Percentiles rank a stretch among this genome's conserved stretches.
phyloP scores from a whole-genome alignment of 1,140 invertebrate genomes.

The Lethocerus indicus region DNA sequence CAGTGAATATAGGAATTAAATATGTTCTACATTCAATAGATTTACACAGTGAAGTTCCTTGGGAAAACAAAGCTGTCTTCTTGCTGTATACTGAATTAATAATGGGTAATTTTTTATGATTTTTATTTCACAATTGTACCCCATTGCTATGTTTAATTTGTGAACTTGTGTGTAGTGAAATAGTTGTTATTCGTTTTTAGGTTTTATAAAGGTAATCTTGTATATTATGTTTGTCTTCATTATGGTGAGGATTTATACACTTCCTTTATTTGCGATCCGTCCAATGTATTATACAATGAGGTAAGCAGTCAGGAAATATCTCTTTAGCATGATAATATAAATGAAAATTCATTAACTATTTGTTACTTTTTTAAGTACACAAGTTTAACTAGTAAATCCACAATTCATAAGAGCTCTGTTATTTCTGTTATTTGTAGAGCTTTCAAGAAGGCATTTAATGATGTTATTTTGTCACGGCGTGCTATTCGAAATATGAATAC shows the following conservation, averaged over 20 bases:
- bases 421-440: conserved; percentile 35
- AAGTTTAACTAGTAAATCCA: neutral
- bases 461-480: conserved; percentile 90
- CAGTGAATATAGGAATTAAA: conserved; percentile 87
- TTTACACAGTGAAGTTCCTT: conserved; percentile 87
- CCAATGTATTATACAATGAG: conserved; percentile 97
- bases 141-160: neutral
- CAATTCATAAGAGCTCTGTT: neutral
- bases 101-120: conserved; percentile 77
- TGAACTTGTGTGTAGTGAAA: neutral
- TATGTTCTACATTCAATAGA: conserved; percentile 90
- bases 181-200: conserved; percentile 23
- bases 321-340: neutral
- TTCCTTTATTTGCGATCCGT: conserved; percentile 94
- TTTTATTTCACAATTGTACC: conserved; percentile 2
- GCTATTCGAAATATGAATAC: conserved; percentile 98
- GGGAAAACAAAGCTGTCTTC: conserved; percentile 99
- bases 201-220: conserved; percentile 65
- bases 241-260: conserved; percentile 94
- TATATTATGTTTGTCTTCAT: conserved; percentile 90
- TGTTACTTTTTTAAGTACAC: neutral
- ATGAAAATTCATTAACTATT: neutral
- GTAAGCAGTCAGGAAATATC: conserved; percentile 26
- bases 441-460: conserved; percentile 95
- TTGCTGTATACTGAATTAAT: conserved; percentile 91